Conservation (phyloP, 2,888 invertebrate genomes). For the Apoda limacodes region DNA sequence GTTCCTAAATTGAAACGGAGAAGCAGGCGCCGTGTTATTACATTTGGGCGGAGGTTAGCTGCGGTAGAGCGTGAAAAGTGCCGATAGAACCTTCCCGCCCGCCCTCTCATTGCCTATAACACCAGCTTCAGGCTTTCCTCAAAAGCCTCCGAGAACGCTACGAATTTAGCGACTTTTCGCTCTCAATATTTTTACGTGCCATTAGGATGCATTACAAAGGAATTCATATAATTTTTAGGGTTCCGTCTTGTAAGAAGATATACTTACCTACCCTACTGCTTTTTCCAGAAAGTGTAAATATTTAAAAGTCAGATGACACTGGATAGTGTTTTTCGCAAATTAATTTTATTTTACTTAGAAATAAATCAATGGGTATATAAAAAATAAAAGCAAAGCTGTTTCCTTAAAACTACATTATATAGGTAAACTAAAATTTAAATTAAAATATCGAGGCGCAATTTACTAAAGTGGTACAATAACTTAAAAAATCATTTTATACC, state of each 20-base stretch:
- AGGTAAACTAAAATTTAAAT: too few relatives aligned
- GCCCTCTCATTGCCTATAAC: constrained; percentile 65
- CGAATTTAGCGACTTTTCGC: constrained; percentile 67
- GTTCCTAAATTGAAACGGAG: constrained; percentile 70
- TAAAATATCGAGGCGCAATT: too few relatives aligned
- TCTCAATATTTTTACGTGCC: constrained; percentile 61
- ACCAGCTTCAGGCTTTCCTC: constrained; percentile 59
- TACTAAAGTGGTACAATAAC: too few relatives aligned
- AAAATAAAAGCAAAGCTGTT: too few relatives aligned
- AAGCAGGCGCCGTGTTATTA: constrained; percentile 64
- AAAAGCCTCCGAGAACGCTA: constrained; percentile 63
- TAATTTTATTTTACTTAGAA: too few relatives aligned
- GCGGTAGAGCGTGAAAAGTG: constrained; percentile 67
- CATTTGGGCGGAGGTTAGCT: constrained; percentile 65
- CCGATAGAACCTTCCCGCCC: constrained; percentile 61
- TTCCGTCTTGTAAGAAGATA: constrained; percentile 27
- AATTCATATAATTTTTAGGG: constrained; percentile 41
- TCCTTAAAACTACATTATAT: too few relatives aligned
- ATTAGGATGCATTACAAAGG: constrained; percentile 40
- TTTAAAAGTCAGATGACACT: too few relatives aligned
- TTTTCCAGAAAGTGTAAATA: too few relatives aligned
- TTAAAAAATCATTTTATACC: too few relatives aligned
- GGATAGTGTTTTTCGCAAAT: too few relatives aligned
- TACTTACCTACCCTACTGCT: too few relatives aligned
- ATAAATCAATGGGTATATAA: too few relatives aligned